Conservation (phyloP, 2,113 vertebrate genomes). For the Tichodroma muraria region DNA sequence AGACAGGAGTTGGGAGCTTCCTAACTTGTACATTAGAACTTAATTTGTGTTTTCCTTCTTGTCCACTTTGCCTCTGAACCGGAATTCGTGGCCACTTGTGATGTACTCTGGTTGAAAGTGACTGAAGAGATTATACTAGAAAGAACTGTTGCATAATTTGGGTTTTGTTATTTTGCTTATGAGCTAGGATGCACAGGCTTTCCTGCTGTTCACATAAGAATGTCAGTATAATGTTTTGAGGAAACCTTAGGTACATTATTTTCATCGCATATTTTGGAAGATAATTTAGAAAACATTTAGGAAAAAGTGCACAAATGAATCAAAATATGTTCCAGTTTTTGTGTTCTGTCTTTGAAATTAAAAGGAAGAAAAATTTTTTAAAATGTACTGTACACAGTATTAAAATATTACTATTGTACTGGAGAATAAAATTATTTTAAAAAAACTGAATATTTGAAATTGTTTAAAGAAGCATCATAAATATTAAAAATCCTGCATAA, state of each 20-base stretch:
- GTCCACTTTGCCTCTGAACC: not conserved
- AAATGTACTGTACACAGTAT: not conserved
- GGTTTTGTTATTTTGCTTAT: not conserved
- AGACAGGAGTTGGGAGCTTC: not conserved
- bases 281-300: not conserved
- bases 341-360: not conserved
- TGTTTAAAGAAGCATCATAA: not conserved
- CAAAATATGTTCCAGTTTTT: not conserved
- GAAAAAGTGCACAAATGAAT: not conserved
- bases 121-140: not conserved
- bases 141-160: not conserved
- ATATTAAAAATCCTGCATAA: not conserved
- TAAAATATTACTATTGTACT: not conserved
- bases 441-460: not conserved
- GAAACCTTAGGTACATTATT: not conserved
- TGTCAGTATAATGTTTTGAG: not conserved
- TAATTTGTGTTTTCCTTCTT: not conserved
- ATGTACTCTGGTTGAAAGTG: not conserved
- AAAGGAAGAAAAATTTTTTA: not conserved
- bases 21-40: not conserved
- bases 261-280: not conserved
- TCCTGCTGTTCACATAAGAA: not conserved
- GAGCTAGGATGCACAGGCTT: not conserved
- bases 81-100: not conserved
- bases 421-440: fast-evolving